Percentiles rank a stretch among this genome's conserved stretches.
Evolutionary conservation across 2,113 vertebrate species (phyloP).

Genomic region (Cacatua alba): DNA sequence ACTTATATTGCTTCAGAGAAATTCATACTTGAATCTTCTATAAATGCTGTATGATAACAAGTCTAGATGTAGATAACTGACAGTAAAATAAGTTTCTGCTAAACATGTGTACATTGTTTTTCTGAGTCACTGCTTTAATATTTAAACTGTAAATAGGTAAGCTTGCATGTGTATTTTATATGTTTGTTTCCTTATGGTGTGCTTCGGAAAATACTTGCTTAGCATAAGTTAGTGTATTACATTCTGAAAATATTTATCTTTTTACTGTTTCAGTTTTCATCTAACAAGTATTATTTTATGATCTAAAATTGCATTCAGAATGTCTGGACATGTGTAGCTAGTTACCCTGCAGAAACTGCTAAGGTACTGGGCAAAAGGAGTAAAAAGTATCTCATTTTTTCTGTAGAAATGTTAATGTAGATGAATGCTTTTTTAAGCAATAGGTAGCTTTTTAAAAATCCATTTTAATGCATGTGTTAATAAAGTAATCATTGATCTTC

Average conservation of each 20-base stretch:
- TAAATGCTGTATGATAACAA: conserved; percentile 16
- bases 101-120: not conserved
- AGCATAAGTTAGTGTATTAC: not conserved
- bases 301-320: not conserved
- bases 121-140: conserved; percentile 31
- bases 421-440: not conserved
- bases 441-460: not conserved
- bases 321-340: not conserved
- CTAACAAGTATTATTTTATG: not conserved
- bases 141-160: conserved; percentile 1
- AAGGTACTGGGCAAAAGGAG: not conserved
- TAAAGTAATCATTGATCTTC: not conserved
- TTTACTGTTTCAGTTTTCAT: not conserved
- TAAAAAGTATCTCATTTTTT: not conserved
- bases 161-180: conserved; percentile 35
- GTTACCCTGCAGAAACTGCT: not conserved
- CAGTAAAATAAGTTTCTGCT: conserved; percentile 34
- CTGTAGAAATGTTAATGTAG: not conserved
- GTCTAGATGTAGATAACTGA: conserved; percentile 32
- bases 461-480: not conserved
- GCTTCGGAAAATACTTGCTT: conserved; percentile 12
- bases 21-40: conserved; percentile 29
- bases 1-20: conserved; percentile 42
- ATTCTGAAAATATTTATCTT: not conserved
- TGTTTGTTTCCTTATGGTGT: not conserved